Evolutionary conservation across 1,140 invertebrate genomes (phyloP).

Genomic region (Cyclargus thomasi): DNA sequence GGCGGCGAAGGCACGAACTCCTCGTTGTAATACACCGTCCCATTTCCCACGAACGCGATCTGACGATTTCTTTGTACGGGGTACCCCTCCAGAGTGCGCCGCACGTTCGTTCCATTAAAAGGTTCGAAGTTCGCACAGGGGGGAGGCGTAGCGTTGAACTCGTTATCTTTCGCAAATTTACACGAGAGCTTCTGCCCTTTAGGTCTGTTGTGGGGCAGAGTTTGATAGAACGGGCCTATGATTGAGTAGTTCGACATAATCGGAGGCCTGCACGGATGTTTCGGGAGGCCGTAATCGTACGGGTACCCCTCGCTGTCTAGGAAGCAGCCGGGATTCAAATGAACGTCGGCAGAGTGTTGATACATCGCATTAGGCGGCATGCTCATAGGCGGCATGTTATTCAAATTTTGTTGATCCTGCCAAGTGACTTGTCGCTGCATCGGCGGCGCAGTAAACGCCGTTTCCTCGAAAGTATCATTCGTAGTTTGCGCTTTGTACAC

Average conservation of each 20-base stretch:
- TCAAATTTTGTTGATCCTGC: conserved; percentile 64
- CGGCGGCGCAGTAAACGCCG: conserved; percentile 61
- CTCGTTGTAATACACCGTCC: conserved; percentile 73
- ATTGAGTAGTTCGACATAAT: conserved; percentile 73
- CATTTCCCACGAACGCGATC: conserved; percentile 61
- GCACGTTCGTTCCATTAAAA: conserved; percentile 77
- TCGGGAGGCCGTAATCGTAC: conserved; percentile 86
- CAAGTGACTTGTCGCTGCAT: conserved; percentile 70
- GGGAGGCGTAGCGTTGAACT: conserved; percentile 56
- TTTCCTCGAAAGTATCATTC: conserved; percentile 60
- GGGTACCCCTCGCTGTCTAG: conserved; percentile 86
- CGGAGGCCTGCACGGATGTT: conserved; percentile 75
- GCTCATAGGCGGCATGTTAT: conserved; percentile 55
- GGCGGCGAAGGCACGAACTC: conserved; percentile 83
- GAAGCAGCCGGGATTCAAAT: conserved; percentile 80
- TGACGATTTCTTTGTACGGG: conserved; percentile 75
- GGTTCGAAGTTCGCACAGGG: conserved; percentile 57
- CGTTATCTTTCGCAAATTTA: conserved; percentile 72
- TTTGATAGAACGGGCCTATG: conserved; percentile 79
- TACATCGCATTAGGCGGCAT: conserved; percentile 73
- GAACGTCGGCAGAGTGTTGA: conserved; percentile 80
- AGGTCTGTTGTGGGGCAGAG: conserved; percentile 80
- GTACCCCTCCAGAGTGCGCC: conserved; percentile 87
- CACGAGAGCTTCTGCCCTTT: conserved; percentile 79
- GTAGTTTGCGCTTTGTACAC: conserved; percentile 61